Evolutionary conservation across 37 sponge, comb jelly and placozoan species (phyloP), one percentile per base, ranked within the genome.

Genomic region (Crambe crambe): DNA sequence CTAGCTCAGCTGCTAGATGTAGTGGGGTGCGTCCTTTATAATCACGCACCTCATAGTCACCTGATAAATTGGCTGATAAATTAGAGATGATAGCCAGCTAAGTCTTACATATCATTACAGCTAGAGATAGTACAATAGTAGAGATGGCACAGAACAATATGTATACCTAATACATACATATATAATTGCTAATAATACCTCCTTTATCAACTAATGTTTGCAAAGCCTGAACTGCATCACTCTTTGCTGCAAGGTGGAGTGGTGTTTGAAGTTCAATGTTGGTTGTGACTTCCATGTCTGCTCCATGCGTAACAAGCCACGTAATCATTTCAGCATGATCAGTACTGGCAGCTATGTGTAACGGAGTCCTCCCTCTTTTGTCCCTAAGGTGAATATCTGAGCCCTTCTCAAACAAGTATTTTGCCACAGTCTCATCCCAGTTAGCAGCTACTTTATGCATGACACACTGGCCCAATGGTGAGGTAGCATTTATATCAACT

Each of bases 1-100:
- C 86, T 54, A 89, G 76, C 72, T 91, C 92, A 44, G 87, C 92
- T 39, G 87, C 92, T 35, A 91, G 74, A 1, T 87, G 80, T n/a
- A 91, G 81, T 22, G 92, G 92, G 2, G 92, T 91, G 0, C 92
- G 54, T 17, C 92, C 92, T 17, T 73, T 59, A 39, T 85, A 68
- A 64, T 56, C 60, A 4, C 43, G 37, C 30, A 63, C 20, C n/a
- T 59, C 73, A 57, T 68, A 80, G 58, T 74, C 56, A 2, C 47
- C 81, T 80, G 58, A 23, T n/a, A 22, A 37, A 44, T 42, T 29
- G 3, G 39, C 12, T 68, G 39, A 20, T 51, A 2, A 37, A 23
- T 40, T 2, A 39, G 20, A 39, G 10, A 15, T 47, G 6, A 47
- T 15, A 47, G 51, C 51, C 12, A 15, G 51, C 10, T 35, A 63